phyloP scores from a whole-genome alignment of 2,888 invertebrate species.

The Chloroclystis v-ata region DNA sequence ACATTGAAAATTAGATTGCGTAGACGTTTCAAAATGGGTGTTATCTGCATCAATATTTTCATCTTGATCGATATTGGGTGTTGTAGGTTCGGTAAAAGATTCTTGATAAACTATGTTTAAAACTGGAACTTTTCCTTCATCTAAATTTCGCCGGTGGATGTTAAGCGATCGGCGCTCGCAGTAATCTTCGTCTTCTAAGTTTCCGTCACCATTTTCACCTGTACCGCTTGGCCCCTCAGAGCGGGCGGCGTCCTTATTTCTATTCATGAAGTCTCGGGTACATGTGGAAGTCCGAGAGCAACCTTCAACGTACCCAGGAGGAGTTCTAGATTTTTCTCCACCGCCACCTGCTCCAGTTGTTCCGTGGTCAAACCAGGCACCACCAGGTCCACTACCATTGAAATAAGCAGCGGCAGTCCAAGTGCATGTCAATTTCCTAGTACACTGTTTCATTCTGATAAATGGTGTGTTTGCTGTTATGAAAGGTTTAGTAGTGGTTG shows the following conservation, averaged over 20 bases:
- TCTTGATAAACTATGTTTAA: conserved; percentile 13
- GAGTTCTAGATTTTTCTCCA: conserved; percentile 45
- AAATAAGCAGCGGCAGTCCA: conserved; percentile 52
- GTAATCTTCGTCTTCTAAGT: conserved; percentile 56
- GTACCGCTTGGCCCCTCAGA: conserved; percentile 17
- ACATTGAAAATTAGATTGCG: conserved; percentile 23
- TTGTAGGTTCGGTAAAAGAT: conserved; percentile 12
- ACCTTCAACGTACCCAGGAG: conserved; percentile 64
- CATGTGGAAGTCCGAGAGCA: conserved; percentile 69
- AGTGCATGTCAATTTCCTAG: conserved; percentile 65
- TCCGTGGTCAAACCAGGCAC: background rate
- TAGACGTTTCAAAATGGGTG: conserved; percentile 1
- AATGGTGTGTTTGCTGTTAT: conserved; percentile 54
- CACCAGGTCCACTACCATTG: conserved; percentile 33
- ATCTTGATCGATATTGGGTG: conserved; percentile 5
- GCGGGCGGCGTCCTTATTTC: conserved; percentile 50
- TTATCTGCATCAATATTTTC: conserved; percentile 4
- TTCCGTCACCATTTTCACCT: background rate
- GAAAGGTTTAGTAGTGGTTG: conserved; percentile 18
- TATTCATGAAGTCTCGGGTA: conserved; percentile 57
- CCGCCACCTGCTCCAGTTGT: background rate
- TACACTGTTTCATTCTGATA: conserved; percentile 53
- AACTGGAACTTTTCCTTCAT: conserved; percentile 19
- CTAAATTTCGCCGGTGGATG: conserved; percentile 43
- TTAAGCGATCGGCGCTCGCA: conserved; percentile 61